Percentiles rank a stretch among this genome's conserved stretches.
Conservation (phyloP, 2,888 invertebrate species). For the Aphrophora alni region DNA sequence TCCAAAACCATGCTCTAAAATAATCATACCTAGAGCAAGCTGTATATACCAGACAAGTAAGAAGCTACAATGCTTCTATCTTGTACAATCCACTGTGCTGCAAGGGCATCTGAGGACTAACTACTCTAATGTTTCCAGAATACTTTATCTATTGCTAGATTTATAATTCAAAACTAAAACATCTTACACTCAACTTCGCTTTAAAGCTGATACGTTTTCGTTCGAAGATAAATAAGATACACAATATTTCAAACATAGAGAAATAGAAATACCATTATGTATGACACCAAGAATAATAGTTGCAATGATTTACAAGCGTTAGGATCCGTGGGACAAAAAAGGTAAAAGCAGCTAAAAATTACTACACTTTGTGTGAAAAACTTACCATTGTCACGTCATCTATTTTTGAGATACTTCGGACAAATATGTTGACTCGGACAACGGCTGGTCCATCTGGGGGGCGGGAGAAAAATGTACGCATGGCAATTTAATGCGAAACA, state of each 20-base stretch:
- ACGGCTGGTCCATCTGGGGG: constrained; percentile 88
- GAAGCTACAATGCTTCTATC: neutral
- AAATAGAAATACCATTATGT: neutral
- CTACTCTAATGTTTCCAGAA: neutral
- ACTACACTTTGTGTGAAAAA: constrained; percentile 56
- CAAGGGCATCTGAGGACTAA: neutral
- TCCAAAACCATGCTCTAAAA: neutral
- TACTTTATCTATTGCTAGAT: neutral
- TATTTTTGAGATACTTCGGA: constrained; percentile 98
- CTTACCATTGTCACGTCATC: constrained; percentile 99
- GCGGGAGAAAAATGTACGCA: neutral
- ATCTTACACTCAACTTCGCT: neutral
- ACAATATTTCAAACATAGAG: neutral
- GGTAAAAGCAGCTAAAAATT: neutral
- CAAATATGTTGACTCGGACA: constrained; percentile 97
- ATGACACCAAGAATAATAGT: neutral
- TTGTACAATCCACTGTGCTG: neutral
- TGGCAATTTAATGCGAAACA: neutral
- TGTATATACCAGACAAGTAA: neutral
- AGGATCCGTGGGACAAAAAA: neutral
- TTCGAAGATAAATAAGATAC: too few relatives aligned
- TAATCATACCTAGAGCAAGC: neutral
- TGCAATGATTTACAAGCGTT: neutral
- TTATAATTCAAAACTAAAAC: too few relatives aligned
- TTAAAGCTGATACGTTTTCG: too few relatives aligned